A percentile compares a stretch with the other conserved stretches of the same genome.
These are phyloP conservation scores for Parotocinclus haroldoi DNA, from an alignment of 2,797 vertebrate genomes.

Conservation along the genomic window DNA sequence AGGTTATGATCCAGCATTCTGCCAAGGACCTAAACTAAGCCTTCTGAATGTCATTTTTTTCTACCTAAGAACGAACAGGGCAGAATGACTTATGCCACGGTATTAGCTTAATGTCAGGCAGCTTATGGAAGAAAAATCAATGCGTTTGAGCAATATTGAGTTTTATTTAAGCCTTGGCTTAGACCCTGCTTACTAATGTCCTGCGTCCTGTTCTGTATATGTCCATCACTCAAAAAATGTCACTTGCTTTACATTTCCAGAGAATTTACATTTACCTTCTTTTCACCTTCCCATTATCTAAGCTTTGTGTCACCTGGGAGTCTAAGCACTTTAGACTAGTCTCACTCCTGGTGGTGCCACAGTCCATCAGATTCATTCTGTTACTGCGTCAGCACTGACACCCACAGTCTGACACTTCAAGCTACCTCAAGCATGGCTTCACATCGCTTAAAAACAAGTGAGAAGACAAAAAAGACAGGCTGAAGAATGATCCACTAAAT, in stretches of 20 bases:
- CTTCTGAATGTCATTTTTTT: constrained; percentile 25
- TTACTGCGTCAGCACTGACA: constrained; percentile 49
- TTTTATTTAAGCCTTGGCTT: neutral
- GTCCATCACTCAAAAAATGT: too few relatives aligned
- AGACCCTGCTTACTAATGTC: too few relatives aligned
- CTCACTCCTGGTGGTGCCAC: neutral
- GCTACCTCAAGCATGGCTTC: neutral
- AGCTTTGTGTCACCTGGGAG: too few relatives aligned
- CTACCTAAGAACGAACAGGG: neutral
- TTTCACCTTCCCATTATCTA: too few relatives aligned
- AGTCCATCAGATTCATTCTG: constrained; percentile 21
- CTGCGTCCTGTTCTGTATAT: too few relatives aligned
- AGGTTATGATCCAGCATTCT: neutral
- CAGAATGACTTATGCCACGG: constrained; percentile 2
- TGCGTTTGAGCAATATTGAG: neutral
- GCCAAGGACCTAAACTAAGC: constrained; percentile 39
- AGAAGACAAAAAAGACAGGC: too few relatives aligned
- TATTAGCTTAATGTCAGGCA: constrained; percentile 31
- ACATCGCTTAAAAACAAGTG: too few relatives aligned
- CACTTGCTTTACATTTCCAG: too few relatives aligned
- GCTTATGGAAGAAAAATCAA: constrained; percentile 28
- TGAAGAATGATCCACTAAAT: too few relatives aligned
- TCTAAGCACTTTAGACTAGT: too few relatives aligned
- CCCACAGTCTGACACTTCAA: constrained; percentile 61
- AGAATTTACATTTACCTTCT: too few relatives aligned